Conservation (phyloP, 2,888 invertebrate genomes). For the Auanema freiburgensis region DNA sequence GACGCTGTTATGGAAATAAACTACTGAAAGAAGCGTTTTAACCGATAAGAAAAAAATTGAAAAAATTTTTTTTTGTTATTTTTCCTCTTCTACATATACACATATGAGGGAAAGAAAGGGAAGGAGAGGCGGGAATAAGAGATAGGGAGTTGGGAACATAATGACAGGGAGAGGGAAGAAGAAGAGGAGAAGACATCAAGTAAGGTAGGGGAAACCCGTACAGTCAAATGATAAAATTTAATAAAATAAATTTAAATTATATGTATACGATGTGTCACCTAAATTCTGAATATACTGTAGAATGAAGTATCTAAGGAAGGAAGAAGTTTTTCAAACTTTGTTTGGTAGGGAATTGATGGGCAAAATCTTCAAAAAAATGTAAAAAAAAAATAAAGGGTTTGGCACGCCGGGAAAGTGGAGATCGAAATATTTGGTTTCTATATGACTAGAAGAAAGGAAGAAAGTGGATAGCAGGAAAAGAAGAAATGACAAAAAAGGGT, state of each 20-base stretch:
- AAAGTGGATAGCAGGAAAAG: slow-evolving; percentile 1
- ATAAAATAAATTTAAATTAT: too few species aligned
- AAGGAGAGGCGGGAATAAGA: slow-evolving; percentile 2
- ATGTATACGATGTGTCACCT: too few species aligned
- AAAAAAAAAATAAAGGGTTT: slow-evolving; percentile 7
- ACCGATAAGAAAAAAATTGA: too few species aligned
- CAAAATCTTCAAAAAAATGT: too few species aligned
- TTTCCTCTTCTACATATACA: background rate
- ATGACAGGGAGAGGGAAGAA: slow-evolving; percentile 10
- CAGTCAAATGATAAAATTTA: too few species aligned
- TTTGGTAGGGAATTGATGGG: background rate
- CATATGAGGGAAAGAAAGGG: background rate
- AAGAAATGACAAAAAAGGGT: background rate
- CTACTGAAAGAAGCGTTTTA: too few species aligned
- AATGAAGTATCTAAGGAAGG: slow-evolving; percentile 6
- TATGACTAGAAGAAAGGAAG: background rate
- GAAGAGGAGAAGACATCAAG: background rate
- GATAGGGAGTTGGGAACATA: background rate
- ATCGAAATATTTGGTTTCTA: background rate
- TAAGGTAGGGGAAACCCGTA: too few species aligned
- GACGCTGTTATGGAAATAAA: too few species aligned
- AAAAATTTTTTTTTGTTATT: too few species aligned
- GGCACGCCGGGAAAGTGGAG: slow-evolving; percentile 11
- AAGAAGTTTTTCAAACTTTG: background rate
- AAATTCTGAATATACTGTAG: too few species aligned